These are phyloP conservation scores for Rhagium mordax DNA, from an alignment of 2,888 invertebrate genomes.

Conservation along the genomic window DNA sequence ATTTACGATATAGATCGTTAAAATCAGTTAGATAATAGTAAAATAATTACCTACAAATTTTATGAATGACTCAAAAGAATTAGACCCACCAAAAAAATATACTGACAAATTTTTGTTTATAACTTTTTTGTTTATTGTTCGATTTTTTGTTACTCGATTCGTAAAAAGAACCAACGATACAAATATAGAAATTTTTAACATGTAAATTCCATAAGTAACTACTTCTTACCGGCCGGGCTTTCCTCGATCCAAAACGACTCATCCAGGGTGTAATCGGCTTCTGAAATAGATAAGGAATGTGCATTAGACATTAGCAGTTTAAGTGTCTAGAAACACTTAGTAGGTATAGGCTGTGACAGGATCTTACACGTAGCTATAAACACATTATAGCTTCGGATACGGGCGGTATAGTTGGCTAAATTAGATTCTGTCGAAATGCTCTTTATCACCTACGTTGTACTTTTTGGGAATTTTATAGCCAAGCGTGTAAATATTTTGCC, in stretches of 20 bases:
- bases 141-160: no score
- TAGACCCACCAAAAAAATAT: no score
- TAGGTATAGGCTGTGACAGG: slow-evolving; percentile 6
- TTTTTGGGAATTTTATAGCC: no score
- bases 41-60: no score
- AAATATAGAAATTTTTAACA: no score
- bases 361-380: neutral
- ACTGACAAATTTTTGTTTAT: no score
- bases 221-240: slow-evolving; percentile 87
- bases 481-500: no score
- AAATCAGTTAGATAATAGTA: no score
- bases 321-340: slow-evolving; percentile 2
- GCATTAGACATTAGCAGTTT: slow-evolving; percentile 23
- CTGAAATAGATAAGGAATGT: slow-evolving; percentile 76
- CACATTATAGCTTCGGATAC: slow-evolving; percentile 1
- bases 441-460: neutral
- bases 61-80: no score
- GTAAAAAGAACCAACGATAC: no score
- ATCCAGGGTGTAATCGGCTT: slow-evolving; percentile 93
- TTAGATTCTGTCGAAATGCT: slow-evolving; percentile 6
- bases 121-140: no score
- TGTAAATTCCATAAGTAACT: neutral
- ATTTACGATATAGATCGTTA: no score
- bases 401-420: neutral
- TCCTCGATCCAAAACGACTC: slow-evolving; percentile 95